A percentile compares a stretch with the other conserved stretches of the same genome.
These are phyloP conservation scores for Phaetusa simplex DNA, from an alignment of 2,113 vertebrate genomes.

Conservation along the genomic window DNA sequence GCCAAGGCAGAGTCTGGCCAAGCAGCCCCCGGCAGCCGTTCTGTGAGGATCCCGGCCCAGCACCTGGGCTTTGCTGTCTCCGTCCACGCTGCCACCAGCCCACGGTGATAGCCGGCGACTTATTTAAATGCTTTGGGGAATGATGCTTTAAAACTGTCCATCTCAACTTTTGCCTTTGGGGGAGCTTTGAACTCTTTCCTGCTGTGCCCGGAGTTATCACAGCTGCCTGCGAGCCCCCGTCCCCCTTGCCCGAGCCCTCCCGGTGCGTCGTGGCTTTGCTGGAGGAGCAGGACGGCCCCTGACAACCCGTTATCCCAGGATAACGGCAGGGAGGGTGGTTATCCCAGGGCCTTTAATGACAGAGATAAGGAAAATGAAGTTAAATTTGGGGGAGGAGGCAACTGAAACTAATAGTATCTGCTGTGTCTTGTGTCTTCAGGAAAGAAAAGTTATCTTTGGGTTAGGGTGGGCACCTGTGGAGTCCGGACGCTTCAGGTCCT, in stretches of 20 bases:
- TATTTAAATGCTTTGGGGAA: neutral
- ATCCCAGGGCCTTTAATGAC: neutral
- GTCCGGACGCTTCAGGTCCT: neutral
- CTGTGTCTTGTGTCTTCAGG: neutral
- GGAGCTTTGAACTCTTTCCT: neutral
- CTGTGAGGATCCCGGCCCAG: fast-evolving
- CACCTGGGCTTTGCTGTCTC: neutral
- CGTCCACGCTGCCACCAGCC: fast-evolving
- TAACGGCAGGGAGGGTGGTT: neutral
- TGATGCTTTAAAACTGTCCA: neutral
- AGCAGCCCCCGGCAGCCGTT: neutral
- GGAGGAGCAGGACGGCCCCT: neutral
- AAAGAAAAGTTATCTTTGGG: neutral
- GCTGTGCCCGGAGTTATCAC: neutral
- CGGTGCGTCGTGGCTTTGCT: fast-evolving
- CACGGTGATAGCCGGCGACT: neutral
- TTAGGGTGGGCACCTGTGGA: neutral
- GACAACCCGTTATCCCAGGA: neutral
- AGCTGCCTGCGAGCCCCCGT: neutral
- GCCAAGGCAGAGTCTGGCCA: neutral
- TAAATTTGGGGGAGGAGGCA: neutral
- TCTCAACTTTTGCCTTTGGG: neutral
- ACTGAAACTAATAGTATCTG: neutral
- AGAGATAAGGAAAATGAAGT: neutral
- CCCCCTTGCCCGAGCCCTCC: neutral